Conservation (phyloP, 1,140 invertebrate species). For the Drosophila tsacasi region DNA sequence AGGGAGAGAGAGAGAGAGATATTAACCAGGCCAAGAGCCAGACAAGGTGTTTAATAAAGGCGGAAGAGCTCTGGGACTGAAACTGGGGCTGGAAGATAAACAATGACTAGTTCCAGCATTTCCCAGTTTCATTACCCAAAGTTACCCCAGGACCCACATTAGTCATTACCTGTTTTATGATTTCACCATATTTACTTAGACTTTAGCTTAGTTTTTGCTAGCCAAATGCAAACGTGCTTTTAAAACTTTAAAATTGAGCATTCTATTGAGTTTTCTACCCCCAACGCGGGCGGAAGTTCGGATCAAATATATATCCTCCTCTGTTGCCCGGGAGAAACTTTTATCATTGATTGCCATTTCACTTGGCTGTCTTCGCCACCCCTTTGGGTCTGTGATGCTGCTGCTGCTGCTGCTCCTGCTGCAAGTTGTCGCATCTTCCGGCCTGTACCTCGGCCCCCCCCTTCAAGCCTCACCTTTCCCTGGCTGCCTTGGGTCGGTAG, state of each 20-base stretch:
- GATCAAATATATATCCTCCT: conserved; percentile 11
- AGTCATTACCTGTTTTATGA: conserved; percentile 4
- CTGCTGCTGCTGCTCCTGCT: background rate
- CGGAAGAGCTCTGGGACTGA: background rate
- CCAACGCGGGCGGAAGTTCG: background rate
- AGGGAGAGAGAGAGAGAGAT: background rate
- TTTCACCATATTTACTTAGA: background rate
- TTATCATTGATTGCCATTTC: conserved; percentile 37
- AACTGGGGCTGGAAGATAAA: background rate
- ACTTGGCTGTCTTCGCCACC: conserved; percentile 12
- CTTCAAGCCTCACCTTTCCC: background rate
- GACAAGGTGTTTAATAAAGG: conserved; percentile 3
- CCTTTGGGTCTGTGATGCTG: conserved; percentile 6
- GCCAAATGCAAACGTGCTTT: background rate
- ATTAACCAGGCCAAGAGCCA: background rate
- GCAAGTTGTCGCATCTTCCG: conserved; percentile 31
- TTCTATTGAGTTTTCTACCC: background rate
- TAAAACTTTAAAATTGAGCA: conserved; percentile 6
- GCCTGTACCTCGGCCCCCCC: background rate
- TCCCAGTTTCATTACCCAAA: background rate
- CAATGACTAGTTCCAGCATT: background rate
- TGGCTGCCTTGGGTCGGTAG: conserved; percentile 24
- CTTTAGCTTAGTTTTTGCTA: background rate
- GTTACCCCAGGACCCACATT: background rate
- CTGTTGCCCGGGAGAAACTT: conserved; percentile 8